Percentiles rank a stretch among this genome's conserved stretches.
These are phyloP conservation scores for Bubo blakistoni DNA, from an alignment of 2,113 vertebrate species.

Conservation along the genomic window DNA sequence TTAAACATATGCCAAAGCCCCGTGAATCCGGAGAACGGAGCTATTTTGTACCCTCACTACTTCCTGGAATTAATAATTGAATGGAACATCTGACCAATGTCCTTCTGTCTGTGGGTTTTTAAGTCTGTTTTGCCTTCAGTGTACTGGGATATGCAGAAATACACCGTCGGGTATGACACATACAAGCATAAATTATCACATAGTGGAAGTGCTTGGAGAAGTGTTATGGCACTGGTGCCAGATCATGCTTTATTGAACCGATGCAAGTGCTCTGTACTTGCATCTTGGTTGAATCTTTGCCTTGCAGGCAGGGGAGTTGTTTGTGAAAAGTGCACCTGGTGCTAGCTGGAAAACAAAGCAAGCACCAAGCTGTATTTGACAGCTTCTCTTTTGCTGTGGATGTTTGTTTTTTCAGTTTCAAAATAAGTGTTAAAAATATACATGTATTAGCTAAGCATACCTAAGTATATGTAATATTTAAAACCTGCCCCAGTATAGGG, in stretches of 20 bases:
- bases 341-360: not conserved
- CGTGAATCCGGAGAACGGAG: not conserved
- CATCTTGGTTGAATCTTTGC: not conserved
- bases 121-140: not conserved
- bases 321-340: not conserved
- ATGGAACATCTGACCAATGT: not conserved
- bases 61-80: not conserved
- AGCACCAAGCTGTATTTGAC: not conserved
- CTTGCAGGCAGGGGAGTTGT: not conserved
- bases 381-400: not conserved
- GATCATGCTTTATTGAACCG: not conserved
- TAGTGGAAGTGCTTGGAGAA: not conserved
- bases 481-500: not conserved
- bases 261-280: not conserved
- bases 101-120: not conserved
- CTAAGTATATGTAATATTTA: not conserved
- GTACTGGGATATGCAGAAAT: not conserved
- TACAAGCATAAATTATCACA: not conserved
- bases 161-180: rapidly evolving
- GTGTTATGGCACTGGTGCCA: not conserved
- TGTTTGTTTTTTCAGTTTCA: not conserved
- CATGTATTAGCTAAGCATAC: not conserved
- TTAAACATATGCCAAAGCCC: not conserved
- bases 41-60: not conserved
- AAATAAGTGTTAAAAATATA: not conserved